A percentile compares a stretch with the other conserved stretches of the same genome.
Evolutionary conservation across 2,888 invertebrate genomes (phyloP).

Genomic region (Drosophila anomalata): DNA sequence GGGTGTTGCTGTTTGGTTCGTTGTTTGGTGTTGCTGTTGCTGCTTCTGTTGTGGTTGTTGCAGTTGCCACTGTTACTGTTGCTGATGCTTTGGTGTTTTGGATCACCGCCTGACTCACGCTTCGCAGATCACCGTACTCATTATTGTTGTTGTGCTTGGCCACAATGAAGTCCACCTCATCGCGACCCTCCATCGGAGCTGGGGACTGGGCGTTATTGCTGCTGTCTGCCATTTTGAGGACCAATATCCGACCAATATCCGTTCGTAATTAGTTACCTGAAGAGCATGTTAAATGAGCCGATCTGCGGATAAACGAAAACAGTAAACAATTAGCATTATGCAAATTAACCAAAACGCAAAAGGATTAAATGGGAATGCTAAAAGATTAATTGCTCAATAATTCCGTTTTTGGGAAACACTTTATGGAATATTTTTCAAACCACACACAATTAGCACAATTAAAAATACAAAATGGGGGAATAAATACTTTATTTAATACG

Average conservation of each 20-base stretch:
- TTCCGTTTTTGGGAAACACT: conserved; percentile 10
- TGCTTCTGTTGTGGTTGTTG: conserved; percentile 55
- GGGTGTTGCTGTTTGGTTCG: conserved; percentile 50
- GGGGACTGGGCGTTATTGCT: conserved; percentile 28
- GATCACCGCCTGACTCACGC: conserved; percentile 53
- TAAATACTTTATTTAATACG: background rate
- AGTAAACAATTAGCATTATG: conserved; percentile 3
- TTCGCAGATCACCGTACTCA: conserved; percentile 66
- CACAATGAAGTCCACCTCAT: conserved; percentile 82
- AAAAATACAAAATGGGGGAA: background rate
- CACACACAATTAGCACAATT: conserved; percentile 11
- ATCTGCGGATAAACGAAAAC: conserved; percentile 43
- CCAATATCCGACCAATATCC: conserved; percentile 48
- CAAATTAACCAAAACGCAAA: too few species aligned
- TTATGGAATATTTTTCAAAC: background rate
- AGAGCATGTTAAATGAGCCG: conserved; percentile 51
- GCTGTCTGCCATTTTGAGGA: conserved; percentile 47
- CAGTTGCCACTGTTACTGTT: conserved; percentile 33
- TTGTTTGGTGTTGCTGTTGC: conserved; percentile 41
- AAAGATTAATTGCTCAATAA: conserved; percentile 14
- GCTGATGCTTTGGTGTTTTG: conserved; percentile 59
- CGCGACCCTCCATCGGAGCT: conserved; percentile 50
- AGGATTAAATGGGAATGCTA: background rate
- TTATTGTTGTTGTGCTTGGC: conserved; percentile 68
- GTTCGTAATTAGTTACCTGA: conserved; percentile 28